Conservation (phyloP, 2,113 vertebrate species). For the Sinocyclocheilus anshuiensis region DNA sequence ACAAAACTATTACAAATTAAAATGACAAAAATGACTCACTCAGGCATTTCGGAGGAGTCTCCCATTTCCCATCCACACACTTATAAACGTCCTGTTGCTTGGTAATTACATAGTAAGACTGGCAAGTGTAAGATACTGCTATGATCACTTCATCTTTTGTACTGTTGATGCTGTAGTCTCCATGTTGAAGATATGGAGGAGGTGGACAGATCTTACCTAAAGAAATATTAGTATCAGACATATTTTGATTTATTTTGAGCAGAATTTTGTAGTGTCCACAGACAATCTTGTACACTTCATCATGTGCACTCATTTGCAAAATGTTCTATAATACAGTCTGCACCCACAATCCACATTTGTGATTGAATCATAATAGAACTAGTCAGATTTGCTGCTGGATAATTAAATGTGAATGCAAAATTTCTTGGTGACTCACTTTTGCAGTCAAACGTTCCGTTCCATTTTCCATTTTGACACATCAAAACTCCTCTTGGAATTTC, state of each 20-base stretch:
- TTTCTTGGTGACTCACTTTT: not conserved
- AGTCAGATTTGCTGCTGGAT: not conserved
- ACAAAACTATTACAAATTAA: not conserved
- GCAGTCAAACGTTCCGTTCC: slow-evolving; percentile 4
- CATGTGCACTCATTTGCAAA: no score
- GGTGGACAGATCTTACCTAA: not conserved
- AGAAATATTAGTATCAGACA: no score
- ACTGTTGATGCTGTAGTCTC: not conserved
- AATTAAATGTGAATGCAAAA: not conserved
- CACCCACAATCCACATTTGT: not conserved
- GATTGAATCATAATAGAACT: not conserved
- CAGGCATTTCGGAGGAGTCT: slow-evolving; percentile 21
- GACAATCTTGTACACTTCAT: no score
- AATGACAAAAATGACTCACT: slow-evolving; percentile 8
- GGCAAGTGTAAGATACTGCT: slow-evolving; percentile 11
- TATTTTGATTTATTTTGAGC: no score
- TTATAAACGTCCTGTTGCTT: not conserved
- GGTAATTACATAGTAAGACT: slow-evolving; percentile 21
- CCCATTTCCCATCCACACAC: slow-evolving; percentile 13
- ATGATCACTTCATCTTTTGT: not conserved
- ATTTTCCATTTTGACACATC: slow-evolving; percentile 20
- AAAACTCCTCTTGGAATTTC: not conserved
- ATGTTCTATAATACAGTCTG: no score
- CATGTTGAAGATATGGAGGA: slow-evolving; percentile 10
- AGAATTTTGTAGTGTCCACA: no score